These are phyloP conservation scores for Nanger granti DNA, from an alignment of 2,113 vertebrate species.

Conservation along the genomic window DNA sequence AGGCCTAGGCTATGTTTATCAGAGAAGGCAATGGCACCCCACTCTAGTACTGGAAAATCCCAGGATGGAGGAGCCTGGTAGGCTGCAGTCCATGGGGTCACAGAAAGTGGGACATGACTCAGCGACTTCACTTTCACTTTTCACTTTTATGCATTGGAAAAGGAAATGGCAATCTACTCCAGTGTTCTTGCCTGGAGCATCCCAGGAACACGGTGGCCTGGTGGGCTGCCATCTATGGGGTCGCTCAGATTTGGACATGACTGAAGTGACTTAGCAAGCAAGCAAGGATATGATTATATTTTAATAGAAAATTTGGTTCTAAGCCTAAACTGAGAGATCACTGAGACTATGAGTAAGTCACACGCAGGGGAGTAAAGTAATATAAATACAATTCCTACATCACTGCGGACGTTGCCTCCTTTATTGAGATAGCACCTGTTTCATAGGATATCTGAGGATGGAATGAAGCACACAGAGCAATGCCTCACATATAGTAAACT, in stretches of 20 bases:
- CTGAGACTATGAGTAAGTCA: background rate
- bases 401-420: background rate
- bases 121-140: no score
- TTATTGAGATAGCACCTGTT: background rate
- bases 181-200: no score
- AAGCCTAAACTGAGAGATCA: background rate
- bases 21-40: no score
- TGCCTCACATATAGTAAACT: background rate
- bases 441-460: background rate
- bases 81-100: no score
- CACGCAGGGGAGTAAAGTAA: background rate
- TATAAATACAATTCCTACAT: background rate
- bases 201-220: no score
- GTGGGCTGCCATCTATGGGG: no score
- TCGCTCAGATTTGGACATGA: no score
- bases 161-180: no score
- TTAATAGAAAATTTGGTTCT: background rate
- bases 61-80: no score
- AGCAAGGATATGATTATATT: background rate
- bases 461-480: background rate
- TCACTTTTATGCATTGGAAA: no score
- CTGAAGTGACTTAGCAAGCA: no score
- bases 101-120: rapidly evolving
- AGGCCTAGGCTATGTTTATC: background rate
- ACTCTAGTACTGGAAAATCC: no score